These are phyloP conservation scores for Andrena camellia DNA, from an alignment of 2,888 invertebrate genomes.

Conservation along the genomic window DNA sequence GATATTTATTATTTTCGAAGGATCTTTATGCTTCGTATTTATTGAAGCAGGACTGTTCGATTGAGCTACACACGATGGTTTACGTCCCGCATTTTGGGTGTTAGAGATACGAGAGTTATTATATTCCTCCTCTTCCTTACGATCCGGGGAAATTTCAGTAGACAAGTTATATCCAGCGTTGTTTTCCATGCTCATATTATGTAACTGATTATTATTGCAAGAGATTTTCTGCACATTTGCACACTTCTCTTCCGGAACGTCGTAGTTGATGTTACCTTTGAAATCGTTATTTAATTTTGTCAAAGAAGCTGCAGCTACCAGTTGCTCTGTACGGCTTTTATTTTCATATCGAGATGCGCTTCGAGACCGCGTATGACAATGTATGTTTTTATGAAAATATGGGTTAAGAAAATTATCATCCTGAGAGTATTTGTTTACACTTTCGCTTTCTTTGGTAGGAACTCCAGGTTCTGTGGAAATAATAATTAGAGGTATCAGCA, in stretches of 20 bases:
- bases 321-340: neutral
- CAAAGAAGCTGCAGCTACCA: neutral
- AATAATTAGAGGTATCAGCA: neutral
- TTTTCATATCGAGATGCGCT: slow-evolving; percentile 25
- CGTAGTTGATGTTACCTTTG: slow-evolving; percentile 10
- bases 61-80: neutral
- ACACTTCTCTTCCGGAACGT: neutral
- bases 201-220: neutral
- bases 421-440: slow-evolving; percentile 12
- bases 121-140: neutral
- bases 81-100: neutral
- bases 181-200: slow-evolving; percentile 35
- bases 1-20: neutral
- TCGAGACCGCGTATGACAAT: neutral
- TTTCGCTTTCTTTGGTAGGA: slow-evolving; percentile 5
- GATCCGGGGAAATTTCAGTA: neutral
- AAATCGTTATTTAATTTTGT: slow-evolving; percentile 2
- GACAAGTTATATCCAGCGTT: neutral
- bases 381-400: neutral
- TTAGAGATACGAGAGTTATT: neutral
- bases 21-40: neutral
- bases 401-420: slow-evolving; percentile 28
- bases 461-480: slow-evolving; percentile 4
- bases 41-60: neutral
- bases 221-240: neutral